phyloP scores from a whole-genome alignment of 2,113 vertebrate genomes.

The Caracal caracal region DNA sequence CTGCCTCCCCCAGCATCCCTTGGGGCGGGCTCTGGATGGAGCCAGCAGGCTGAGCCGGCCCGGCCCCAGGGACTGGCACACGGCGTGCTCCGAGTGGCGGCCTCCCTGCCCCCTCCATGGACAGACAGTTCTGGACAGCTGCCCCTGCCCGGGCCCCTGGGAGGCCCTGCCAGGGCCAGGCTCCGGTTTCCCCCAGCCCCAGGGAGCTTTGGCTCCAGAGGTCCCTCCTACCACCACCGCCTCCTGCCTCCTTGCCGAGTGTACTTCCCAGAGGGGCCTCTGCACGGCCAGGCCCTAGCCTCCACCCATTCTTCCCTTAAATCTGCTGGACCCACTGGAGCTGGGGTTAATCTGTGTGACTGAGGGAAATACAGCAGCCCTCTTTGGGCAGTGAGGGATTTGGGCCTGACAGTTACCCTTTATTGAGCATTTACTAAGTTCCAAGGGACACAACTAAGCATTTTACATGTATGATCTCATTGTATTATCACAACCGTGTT shows the following conservation, averaged over 20 bases:
- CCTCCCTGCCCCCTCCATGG: slow-evolving; percentile 77
- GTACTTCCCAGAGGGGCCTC: neutral
- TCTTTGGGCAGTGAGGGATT: neutral
- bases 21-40: slow-evolving; percentile 81
- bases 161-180: slow-evolving; percentile 68
- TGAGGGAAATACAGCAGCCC: neutral
- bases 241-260: neutral
- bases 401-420: neutral
- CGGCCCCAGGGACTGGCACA: slow-evolving; percentile 79
- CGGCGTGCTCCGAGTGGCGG: slow-evolving; percentile 71
- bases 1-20: slow-evolving; percentile 78
- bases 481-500: neutral
- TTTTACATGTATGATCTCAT: accelerated
- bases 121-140: slow-evolving; percentile 81
- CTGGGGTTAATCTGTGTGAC: slow-evolving; percentile 7
- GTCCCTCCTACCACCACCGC: neutral
- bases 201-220: slow-evolving; percentile 56
- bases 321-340: neutral
- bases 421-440: neutral
- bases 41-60: slow-evolving; percentile 76
- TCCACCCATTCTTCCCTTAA: slow-evolving; percentile 16
- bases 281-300: neutral
- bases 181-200: slow-evolving; percentile 72
- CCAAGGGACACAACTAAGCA: neutral
- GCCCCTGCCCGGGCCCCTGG: slow-evolving; percentile 70